These are phyloP conservation scores for Sprattus sprattus DNA, from an alignment of 2,113 vertebrate species.

Conservation along the genomic window DNA sequence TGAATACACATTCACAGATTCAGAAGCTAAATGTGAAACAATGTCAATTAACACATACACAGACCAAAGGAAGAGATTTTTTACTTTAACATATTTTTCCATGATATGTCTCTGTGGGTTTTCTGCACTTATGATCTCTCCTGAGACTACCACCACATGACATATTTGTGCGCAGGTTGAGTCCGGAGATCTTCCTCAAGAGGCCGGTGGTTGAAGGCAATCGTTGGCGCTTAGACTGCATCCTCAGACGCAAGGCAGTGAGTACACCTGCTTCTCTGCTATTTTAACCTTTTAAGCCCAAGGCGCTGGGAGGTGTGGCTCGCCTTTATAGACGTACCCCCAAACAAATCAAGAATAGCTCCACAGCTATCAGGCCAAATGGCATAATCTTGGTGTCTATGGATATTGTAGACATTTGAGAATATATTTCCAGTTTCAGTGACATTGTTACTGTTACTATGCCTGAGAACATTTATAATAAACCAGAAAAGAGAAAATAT, in stretches of 20 bases:
- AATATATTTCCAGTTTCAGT: no score
- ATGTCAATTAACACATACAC: not conserved
- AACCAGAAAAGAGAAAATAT: not conserved
- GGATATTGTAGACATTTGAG: no score
- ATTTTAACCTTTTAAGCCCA: not conserved
- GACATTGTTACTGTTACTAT: no score
- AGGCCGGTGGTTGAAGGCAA: slow-evolving; percentile 95
- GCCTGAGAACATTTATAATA: no score
- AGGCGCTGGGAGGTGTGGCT: no score
- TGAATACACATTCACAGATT: not conserved
- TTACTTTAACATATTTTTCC: not conserved
- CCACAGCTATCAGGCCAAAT: no score
- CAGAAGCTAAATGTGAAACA: not conserved
- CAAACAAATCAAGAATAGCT: no score
- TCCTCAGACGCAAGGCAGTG: slow-evolving; percentile 93
- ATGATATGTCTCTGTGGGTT: slow-evolving; percentile 5
- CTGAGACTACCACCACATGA: not conserved
- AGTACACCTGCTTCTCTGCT: slow-evolving; percentile 53
- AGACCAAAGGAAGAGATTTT: not conserved
- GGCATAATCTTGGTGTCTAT: no score
- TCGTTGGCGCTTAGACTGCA: slow-evolving; percentile 89
- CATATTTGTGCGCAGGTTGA: slow-evolving; percentile 61
- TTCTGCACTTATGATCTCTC: not conserved
- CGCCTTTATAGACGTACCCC: no score
- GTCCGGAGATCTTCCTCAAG: slow-evolving; percentile 97